A percentile compares a stretch with the other conserved stretches of the same genome.
Evolutionary conservation across 2,888 invertebrate genomes (phyloP).

Genomic region (Portevinia maculata): DNA sequence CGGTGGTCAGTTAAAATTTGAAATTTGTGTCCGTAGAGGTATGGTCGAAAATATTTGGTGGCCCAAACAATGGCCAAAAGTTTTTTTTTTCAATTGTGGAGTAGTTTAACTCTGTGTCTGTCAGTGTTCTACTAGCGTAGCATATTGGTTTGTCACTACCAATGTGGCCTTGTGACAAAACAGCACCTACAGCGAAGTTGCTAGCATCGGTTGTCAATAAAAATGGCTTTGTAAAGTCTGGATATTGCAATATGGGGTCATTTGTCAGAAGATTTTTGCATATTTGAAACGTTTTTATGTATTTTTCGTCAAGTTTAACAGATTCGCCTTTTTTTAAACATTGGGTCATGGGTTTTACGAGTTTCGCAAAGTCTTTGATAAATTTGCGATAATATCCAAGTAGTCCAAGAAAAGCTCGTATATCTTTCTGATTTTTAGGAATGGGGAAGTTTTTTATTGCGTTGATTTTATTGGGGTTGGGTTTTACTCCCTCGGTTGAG

Average conservation of each 20-base stretch:
- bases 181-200: conserved; percentile 60
- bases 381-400: too few species aligned
- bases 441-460: too few species aligned
- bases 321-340: conserved; percentile 57
- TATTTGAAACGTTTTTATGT: conserved; percentile 29
- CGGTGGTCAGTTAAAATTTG: conserved; percentile 81
- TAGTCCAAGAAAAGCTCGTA: conserved; percentile 76
- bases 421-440: conserved; percentile 76
- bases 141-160: conserved; percentile 52
- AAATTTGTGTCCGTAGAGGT: too few species aligned
- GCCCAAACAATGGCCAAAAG: conserved; percentile 79
- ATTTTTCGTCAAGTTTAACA: not conserved
- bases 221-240: conserved; percentile 57
- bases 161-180: conserved; percentile 55
- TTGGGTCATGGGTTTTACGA: too few species aligned
- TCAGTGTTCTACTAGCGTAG: conserved; percentile 55
- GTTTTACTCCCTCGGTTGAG: too few species aligned
- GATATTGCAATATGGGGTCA: conserved; percentile 58
- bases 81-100: conserved; percentile 74
- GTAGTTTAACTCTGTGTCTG: conserved; percentile 41
- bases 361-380: too few species aligned
- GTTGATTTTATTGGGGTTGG: too few species aligned
- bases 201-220: conserved; percentile 64
- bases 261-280: conserved; percentile 48
- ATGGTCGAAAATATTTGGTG: too few species aligned